Conservation (phyloP, 2,797 vertebrate species). For the Pseudochirops corinnae region DNA sequence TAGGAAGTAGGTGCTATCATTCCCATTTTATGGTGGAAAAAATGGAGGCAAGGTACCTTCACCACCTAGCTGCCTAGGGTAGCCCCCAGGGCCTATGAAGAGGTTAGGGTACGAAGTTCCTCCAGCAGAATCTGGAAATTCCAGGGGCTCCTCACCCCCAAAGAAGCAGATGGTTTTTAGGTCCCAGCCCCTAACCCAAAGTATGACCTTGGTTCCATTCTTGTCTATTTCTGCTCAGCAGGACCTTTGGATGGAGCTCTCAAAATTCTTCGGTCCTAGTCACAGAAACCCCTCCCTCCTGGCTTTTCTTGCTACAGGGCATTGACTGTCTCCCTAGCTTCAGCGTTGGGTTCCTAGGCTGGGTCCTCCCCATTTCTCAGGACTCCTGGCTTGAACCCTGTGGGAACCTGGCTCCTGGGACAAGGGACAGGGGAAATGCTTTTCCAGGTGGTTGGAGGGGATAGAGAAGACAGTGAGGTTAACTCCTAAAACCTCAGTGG, state of each 20-base stretch:
- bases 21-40: neutral
- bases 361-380: neutral
- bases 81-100: neutral
- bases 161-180: neutral
- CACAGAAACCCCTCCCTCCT: neutral
- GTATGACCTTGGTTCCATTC: neutral
- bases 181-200: neutral
- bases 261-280: neutral
- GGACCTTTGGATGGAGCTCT: neutral
- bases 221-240: neutral
- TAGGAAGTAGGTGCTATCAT: neutral
- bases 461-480: neutral
- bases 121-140: neutral
- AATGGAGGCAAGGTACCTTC: neutral
- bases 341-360: neutral
- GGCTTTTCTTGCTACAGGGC: neutral
- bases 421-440: neutral
- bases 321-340: neutral
- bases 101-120: neutral
- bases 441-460: neutral
- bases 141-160: neutral
- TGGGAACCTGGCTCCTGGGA: neutral
- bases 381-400: neutral
- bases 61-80: neutral
- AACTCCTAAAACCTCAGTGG: neutral